Evolutionary conservation across 2,888 invertebrate species (phyloP).

Genomic region (Andrena bicolor): DNA sequence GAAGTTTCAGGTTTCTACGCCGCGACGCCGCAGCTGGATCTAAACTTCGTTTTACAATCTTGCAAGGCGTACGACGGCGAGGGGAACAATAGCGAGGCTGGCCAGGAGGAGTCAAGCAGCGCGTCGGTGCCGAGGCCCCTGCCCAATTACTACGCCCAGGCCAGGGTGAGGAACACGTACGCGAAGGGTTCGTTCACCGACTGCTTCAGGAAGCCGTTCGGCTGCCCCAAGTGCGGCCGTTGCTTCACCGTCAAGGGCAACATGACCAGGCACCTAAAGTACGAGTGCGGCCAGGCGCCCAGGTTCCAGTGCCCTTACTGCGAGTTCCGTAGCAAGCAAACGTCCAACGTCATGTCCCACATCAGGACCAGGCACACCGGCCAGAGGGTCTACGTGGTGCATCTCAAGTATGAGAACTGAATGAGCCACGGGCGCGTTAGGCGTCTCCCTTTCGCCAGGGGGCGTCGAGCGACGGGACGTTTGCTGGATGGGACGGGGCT

Average conservation of each 20-base stretch:
- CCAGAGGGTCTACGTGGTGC: slow-evolving; percentile 72
- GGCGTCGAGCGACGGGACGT: not conserved
- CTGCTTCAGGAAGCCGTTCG: slow-evolving; percentile 74
- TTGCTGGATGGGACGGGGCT: too few relatives aligned
- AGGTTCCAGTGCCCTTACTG: slow-evolving; percentile 83
- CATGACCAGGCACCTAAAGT: slow-evolving; percentile 82
- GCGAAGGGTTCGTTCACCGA: slow-evolving; percentile 56
- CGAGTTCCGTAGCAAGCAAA: slow-evolving; percentile 80
- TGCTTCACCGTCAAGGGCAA: slow-evolving; percentile 81
- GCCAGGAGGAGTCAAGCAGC: slow-evolving; percentile 18
- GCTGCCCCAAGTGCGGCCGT: slow-evolving; percentile 81
- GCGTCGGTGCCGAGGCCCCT: slow-evolving; percentile 45
- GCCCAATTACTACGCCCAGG: slow-evolving; percentile 61
- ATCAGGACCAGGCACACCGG: slow-evolving; percentile 77
- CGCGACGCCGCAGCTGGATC: slow-evolving; percentile 73
- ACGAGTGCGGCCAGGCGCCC: slow-evolving; percentile 82
- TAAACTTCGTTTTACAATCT: slow-evolving; percentile 73
- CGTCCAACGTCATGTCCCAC: slow-evolving; percentile 81
- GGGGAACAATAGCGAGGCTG: slow-evolving; percentile 43
- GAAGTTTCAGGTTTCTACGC: slow-evolving; percentile 78
- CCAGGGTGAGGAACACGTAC: slow-evolving; percentile 52
- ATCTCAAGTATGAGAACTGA: slow-evolving; percentile 62
- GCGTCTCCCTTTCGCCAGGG: not conserved
- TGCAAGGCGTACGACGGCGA: slow-evolving; percentile 65
- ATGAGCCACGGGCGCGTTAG: not conserved